phyloP scores from a whole-genome alignment of 2,113 vertebrate species.

The Lasiurus borealis region DNA sequence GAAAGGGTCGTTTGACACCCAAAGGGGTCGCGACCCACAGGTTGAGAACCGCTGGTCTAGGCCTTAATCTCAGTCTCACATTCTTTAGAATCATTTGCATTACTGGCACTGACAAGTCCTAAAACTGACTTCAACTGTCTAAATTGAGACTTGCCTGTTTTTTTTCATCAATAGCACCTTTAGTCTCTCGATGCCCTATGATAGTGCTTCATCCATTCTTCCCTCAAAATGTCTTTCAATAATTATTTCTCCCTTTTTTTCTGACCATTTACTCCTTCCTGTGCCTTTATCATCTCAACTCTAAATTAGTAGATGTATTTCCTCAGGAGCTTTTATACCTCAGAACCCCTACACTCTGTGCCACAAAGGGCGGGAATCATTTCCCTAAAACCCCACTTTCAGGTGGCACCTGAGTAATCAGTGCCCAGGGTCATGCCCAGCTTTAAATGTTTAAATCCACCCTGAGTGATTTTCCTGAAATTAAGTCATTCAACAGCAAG shows the following conservation, averaged over 20 bases:
- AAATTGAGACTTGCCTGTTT: slow-evolving; percentile 19
- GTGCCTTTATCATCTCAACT: not conserved
- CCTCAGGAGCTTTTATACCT: not conserved
- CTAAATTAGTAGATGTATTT: not conserved
- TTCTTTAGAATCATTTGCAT: not conserved
- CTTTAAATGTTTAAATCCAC: slow-evolving; percentile 55
- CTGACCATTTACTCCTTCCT: not conserved
- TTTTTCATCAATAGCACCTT: not conserved
- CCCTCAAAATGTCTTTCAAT: slow-evolving; percentile 15
- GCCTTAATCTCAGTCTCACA: not conserved
- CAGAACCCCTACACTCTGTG: not conserved
- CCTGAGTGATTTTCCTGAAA: slow-evolving; percentile 32
- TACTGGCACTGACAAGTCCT: not conserved
- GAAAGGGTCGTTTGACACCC: too few relatives aligned
- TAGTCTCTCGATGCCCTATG: not conserved
- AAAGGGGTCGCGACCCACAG: too few relatives aligned
- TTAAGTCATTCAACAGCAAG: slow-evolving; percentile 61
- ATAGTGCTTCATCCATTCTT: not conserved
- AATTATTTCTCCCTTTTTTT: not conserved
- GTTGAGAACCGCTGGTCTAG: too few relatives aligned
- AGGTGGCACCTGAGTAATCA: slow-evolving; percentile 40
- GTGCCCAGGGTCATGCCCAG: not conserved
- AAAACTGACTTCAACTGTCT: not conserved
- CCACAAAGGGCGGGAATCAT: not conserved
- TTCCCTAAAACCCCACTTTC: slow-evolving; percentile 15